A percentile compares a stretch with the other conserved stretches of the same genome.
Conservation (phyloP, 2,888 invertebrate species). For the Papilio demoleus region DNA sequence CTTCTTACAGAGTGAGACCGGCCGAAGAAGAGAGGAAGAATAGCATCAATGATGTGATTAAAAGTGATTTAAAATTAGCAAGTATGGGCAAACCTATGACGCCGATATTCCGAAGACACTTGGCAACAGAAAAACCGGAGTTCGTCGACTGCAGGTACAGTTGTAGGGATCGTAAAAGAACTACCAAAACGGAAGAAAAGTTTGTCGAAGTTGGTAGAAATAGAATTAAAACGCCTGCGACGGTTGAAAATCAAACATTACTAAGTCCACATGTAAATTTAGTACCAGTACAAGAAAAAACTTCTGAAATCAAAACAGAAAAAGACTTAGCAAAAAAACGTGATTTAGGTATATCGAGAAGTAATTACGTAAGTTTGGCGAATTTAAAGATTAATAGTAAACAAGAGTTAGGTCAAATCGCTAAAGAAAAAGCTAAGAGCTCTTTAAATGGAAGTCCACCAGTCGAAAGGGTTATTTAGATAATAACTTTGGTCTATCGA, state of each 20-base stretch:
- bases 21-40: constrained; percentile 49
- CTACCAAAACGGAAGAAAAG: constrained; percentile 50
- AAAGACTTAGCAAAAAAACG: constrained; percentile 54
- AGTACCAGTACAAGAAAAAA: constrained; percentile 51
- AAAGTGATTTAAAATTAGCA: constrained; percentile 72
- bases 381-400: constrained; percentile 71
- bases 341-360: constrained; percentile 70
- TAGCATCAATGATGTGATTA: constrained; percentile 57
- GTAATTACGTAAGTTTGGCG: constrained; percentile 78
- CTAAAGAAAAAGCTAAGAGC: constrained; percentile 46
- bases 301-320: constrained; percentile 44
- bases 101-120: constrained; percentile 71
- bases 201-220: constrained; percentile 64
- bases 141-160: constrained; percentile 73
- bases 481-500: constrained; percentile 31
- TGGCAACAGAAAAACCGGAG: constrained; percentile 60
- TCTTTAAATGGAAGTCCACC: constrained; percentile 51
- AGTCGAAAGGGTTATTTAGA: constrained; percentile 64
- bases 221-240: constrained; percentile 58
- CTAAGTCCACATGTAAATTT: constrained; percentile 52
- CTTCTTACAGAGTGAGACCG: constrained; percentile 65
- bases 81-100: constrained; percentile 78
- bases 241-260: constrained; percentile 50
- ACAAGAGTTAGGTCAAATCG: constrained; percentile 54
- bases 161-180: constrained; percentile 61